A percentile compares a stretch with the other conserved stretches of the same genome.
These are phyloP conservation scores for Maniola jurtina DNA, from an alignment of 1,140 invertebrate species.

Conservation along the genomic window DNA sequence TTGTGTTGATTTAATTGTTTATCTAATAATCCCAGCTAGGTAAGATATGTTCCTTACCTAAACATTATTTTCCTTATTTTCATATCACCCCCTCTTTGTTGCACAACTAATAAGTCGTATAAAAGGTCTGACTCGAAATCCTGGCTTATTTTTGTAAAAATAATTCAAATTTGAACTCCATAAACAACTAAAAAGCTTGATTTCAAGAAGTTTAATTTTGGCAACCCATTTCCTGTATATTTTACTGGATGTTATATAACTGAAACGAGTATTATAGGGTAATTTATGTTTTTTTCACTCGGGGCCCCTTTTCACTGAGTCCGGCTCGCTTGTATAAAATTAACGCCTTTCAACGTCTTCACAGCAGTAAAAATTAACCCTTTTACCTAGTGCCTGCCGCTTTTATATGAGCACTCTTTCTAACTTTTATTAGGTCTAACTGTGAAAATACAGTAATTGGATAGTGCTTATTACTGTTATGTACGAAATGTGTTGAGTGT, in stretches of 20 bases:
- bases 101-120: no score
- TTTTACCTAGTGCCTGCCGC: slow-evolving; percentile 35
- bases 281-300: slow-evolving; percentile 22
- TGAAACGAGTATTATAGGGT: neutral
- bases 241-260: no score
- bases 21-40: neutral
- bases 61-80: no score
- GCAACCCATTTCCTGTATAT: no score
- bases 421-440: slow-evolving; percentile 28
- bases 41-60: neutral
- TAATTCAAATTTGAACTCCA: no score
- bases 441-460: neutral
- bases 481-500: neutral
- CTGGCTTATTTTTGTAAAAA: no score
- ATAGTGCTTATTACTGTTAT: neutral
- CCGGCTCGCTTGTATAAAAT: slow-evolving; percentile 44
- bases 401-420: slow-evolving; percentile 38
- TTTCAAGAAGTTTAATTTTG: no score
- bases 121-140: no score
- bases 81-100: no score
- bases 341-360: slow-evolving; percentile 43
- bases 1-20: slow-evolving; percentile 57
- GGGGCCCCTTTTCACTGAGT: slow-evolving; percentile 20
- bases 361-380: slow-evolving; percentile 42
- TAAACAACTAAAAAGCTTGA: no score